Percentiles rank a stretch among this genome's conserved stretches.
These are phyloP conservation scores for Cosmia pyralina DNA, from an alignment of 2,888 invertebrate species.

Conservation along the genomic window DNA sequence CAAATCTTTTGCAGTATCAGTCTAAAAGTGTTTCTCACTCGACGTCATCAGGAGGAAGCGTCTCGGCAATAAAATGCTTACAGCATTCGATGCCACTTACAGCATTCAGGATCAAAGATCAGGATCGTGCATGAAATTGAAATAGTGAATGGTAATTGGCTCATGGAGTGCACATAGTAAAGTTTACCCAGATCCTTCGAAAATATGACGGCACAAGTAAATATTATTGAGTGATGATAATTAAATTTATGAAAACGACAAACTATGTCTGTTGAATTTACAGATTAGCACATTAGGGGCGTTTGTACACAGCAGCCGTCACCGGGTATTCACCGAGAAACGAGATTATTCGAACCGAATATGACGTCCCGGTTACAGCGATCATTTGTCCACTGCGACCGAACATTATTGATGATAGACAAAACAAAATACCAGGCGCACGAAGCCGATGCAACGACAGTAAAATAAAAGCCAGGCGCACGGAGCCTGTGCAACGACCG, in stretches of 20 bases:
- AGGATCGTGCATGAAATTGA: constrained; percentile 30
- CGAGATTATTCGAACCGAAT: too few species aligned
- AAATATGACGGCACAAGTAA: not conserved
- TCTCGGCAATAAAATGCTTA: constrained; percentile 1
- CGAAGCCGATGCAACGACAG: too few species aligned
- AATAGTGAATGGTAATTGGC: constrained; percentile 12
- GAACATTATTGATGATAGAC: too few species aligned
- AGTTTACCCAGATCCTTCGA: not conserved
- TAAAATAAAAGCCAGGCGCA: too few species aligned
- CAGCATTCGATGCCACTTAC: not conserved
- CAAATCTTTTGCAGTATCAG: too few species aligned
- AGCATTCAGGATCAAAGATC: constrained; percentile 36
- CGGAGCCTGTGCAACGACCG: too few species aligned
- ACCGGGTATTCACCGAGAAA: too few species aligned
- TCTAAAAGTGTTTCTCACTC: not conserved
- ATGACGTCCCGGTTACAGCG: too few species aligned
- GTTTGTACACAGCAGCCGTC: too few species aligned
- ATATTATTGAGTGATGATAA: not conserved
- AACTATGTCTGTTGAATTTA: not conserved
- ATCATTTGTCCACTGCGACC: too few species aligned
- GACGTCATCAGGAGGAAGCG: not conserved
- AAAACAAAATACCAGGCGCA: too few species aligned
- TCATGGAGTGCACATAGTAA: not conserved
- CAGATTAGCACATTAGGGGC: not conserved
- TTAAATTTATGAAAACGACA: not conserved